Conservation (phyloP, 2,113 vertebrate species). For the Pelecanoides urinatrix region DNA sequence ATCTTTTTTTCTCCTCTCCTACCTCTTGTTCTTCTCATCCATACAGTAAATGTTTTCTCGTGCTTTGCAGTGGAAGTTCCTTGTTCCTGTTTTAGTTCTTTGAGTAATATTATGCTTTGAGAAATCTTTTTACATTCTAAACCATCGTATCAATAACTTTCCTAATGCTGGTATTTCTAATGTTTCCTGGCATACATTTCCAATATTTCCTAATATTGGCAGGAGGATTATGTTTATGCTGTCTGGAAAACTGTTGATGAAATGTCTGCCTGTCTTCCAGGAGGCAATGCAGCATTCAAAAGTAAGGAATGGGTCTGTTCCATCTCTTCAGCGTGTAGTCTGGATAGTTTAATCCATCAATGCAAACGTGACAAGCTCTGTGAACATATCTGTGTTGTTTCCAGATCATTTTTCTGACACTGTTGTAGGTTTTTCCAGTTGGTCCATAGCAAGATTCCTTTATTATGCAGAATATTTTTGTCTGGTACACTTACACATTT, state of each 20-base stretch:
- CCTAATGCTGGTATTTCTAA: not conserved
- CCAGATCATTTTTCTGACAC: not conserved
- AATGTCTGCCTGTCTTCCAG: not conserved
- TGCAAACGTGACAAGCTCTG: fast-evolving
- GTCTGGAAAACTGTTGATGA: not conserved
- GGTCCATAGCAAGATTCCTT: not conserved
- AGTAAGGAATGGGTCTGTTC: not conserved
- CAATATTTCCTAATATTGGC: not conserved
- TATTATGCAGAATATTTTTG: not conserved
- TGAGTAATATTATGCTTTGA: not conserved
- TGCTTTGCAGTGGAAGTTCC: not conserved
- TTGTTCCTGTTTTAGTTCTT: not conserved
- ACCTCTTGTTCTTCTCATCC: not conserved
- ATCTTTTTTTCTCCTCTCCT: not conserved
- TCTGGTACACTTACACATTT: not conserved
- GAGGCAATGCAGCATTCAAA: not conserved
- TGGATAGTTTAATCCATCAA: not conserved
- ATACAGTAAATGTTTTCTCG: not conserved
- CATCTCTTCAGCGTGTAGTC: not conserved
- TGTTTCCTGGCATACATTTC: not conserved
- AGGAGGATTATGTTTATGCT: not conserved
- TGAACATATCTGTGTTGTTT: not conserved
- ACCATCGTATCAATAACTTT: not conserved
- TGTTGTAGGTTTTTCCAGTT: not conserved
- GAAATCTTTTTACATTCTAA: not conserved